Base-by-base conservation (phyloP, 2,113 vertebrate species). In the Rhodinocichla rosea region DNA sequence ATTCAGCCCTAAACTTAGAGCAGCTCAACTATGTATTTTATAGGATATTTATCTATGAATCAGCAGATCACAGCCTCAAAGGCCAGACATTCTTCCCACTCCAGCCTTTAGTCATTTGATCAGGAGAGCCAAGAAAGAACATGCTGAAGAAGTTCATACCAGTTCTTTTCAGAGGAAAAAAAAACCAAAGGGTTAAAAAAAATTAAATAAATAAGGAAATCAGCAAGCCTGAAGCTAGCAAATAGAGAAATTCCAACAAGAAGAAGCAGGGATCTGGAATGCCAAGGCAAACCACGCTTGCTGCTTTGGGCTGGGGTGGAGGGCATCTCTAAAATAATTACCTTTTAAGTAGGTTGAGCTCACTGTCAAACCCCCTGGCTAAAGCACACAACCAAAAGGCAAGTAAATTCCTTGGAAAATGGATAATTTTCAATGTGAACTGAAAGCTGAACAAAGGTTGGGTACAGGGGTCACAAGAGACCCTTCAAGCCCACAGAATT, bases 31-130 rank as follows among this genome's bases (percentile, higher is more conserved):
- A 89, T 50, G 90, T 65, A 60, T 87, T 95, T 96, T 96, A 93
- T 86, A 92, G 92, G 82, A 94, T 35, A 89, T 83, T 94, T 89
- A 94, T 95, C 92, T 96, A 57, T 96, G 96, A 94, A 94, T 91
- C 94, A 94, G 91, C 94, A 93, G 90, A 94, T 88, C 91, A 84
- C 49, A 95, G 91, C 68, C 82, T 73, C 40, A 39, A 81, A 95
- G 87, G 74, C 84, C 94, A 94, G 88, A 94, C 96, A 87, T 81
- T 87, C 93, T 97, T 89, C 91, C 81, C 92, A 87, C 90, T 88
- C 64, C 74, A 80, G 75, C 86, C 60, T 91, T 87, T 77, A 93
- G 75, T 93, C 84, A 92, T 56, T 69, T 9, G 1, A 85, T 45
- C 75, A 81, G 83, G 40, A 87, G 37, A 91, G 81, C 91, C 87